Evolutionary conservation across 2,113 vertebrate genomes (phyloP).

Genomic region (Aramus guarauna): DNA sequence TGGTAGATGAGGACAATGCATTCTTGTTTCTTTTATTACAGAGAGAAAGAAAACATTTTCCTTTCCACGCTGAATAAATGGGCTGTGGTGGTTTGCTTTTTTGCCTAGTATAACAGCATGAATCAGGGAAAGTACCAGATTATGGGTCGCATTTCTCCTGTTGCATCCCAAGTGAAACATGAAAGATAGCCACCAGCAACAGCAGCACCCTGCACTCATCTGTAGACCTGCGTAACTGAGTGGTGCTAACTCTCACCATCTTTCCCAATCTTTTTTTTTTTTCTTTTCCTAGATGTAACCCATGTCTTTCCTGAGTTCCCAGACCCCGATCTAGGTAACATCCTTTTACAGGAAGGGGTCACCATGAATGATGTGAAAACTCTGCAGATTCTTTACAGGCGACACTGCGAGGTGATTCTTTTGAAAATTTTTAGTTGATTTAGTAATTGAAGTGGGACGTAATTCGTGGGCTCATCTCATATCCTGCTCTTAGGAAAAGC

Average conservation of each 20-base stretch:
- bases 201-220: neutral
- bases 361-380: constrained; percentile 85
- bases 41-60: neutral
- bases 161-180: neutral
- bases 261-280: neutral
- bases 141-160: neutral
- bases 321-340: constrained; percentile 77
- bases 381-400: constrained; percentile 89
- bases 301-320: constrained; percentile 91
- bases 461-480: neutral
- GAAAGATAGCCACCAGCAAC: neutral
- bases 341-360: constrained; percentile 84
- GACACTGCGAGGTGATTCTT: constrained; percentile 90
- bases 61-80: neutral
- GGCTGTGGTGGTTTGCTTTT: neutral
- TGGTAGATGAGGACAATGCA: neutral
- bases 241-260: neutral
- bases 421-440: neutral
- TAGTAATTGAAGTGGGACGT: neutral
- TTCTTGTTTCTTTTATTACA: neutral
- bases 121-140: neutral
- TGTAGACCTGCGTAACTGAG: neutral
- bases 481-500: neutral
- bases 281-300: constrained; percentile 80
- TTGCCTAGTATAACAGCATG: neutral